phyloP scores from a whole-genome alignment of 2,888 invertebrate genomes.

The Oxycera nigricornis region DNA sequence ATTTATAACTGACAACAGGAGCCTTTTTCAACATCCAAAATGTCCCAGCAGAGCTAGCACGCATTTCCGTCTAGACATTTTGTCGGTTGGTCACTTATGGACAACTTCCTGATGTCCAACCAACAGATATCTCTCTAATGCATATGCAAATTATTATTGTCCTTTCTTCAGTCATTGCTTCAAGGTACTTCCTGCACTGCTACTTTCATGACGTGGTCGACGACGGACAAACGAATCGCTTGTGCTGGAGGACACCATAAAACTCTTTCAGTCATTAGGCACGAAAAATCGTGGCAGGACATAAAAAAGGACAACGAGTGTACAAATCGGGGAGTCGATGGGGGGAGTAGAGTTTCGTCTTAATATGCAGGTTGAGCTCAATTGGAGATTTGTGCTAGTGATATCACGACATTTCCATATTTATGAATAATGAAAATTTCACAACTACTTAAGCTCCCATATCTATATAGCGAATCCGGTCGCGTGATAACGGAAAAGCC shows the following conservation, averaged over 20 bases:
- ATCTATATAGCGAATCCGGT: slow-evolving; percentile 44
- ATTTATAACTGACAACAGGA: not conserved
- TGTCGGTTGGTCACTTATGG: slow-evolving; percentile 47
- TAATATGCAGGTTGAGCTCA: slow-evolving; percentile 47
- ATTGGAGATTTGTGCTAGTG: slow-evolving; percentile 58
- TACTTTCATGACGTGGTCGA: not conserved
- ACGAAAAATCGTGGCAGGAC: slow-evolving; percentile 31
- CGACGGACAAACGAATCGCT: not conserved
- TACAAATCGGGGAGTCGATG: not conserved
- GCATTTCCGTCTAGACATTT: slow-evolving; percentile 47
- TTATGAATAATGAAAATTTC: slow-evolving; percentile 59
- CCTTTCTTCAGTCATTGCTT: slow-evolving; percentile 13
- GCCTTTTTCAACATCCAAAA: not conserved
- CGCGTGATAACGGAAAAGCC: slow-evolving; percentile 45
- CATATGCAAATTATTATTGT: slow-evolving; percentile 45
- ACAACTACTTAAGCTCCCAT: slow-evolving; percentile 44
- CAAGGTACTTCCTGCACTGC: slow-evolving; percentile 14
- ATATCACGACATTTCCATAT: slow-evolving; percentile 57
- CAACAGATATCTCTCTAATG: slow-evolving; percentile 44
- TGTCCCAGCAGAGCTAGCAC: slow-evolving; percentile 25
- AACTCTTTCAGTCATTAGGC: slow-evolving; percentile 41
- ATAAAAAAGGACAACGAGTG: slow-evolving; percentile 28
- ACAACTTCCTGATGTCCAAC: slow-evolving; percentile 46
- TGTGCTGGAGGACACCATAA: slow-evolving; percentile 15
- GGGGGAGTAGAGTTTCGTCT: not conserved